Evolutionary conservation across 2,888 invertebrate genomes (phyloP).

Genomic region (Phyllotreta cruciferae): DNA sequence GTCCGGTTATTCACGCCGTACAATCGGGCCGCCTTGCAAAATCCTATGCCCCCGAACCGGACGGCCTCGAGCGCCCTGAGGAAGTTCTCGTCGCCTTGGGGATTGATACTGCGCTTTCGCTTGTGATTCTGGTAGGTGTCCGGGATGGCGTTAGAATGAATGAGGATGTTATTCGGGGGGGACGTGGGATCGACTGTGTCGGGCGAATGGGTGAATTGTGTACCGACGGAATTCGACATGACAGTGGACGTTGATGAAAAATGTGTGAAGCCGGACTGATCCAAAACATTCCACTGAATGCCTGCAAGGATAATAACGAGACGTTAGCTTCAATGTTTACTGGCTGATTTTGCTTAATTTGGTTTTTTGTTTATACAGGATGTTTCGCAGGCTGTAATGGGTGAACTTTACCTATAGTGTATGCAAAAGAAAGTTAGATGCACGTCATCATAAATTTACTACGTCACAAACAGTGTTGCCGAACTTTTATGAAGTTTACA

Average conservation of each 20-base stretch:
- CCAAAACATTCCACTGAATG: conserved; percentile 83
- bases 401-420: no score
- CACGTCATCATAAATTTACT: no score
- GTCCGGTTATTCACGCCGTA: conserved; percentile 87
- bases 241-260: conserved; percentile 68
- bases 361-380: neutral
- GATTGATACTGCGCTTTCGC: conserved; percentile 78
- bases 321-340: conserved; percentile 30
- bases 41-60: conserved; percentile 82
- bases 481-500: no score
- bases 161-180: conserved; percentile 54
- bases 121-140: conserved; percentile 55
- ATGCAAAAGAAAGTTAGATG: no score
- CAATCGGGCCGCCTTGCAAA: conserved; percentile 84
- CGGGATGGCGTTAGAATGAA: conserved; percentile 45
- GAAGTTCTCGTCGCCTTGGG: conserved; percentile 84
- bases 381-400: no score
- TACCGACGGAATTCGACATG: conserved; percentile 31
- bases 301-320: conserved; percentile 62
- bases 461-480: no score
- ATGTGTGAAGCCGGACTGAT: conserved; percentile 76
- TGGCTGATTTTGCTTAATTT: neutral
- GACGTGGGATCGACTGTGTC: conserved; percentile 55
- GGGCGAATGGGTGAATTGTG: conserved; percentile 35
- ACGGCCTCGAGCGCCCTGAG: conserved; percentile 82